Percentiles rank a stretch among this genome's conserved stretches.
Conservation (phyloP, 2,113 vertebrate species). For the Danionella cerebrum region DNA sequence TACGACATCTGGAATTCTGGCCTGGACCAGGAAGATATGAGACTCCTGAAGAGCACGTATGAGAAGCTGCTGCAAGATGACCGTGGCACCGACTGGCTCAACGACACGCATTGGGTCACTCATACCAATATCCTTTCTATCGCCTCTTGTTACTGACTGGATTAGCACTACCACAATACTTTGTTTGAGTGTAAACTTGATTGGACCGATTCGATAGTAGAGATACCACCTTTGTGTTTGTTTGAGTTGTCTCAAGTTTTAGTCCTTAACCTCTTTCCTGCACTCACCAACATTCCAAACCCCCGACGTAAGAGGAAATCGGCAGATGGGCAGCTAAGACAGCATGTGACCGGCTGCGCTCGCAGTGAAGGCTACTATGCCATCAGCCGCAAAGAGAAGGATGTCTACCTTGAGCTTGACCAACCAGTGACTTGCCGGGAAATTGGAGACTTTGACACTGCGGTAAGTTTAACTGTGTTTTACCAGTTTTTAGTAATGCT, state of each 20-base stretch:
- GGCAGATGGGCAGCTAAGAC: constrained; percentile 66
- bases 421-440: constrained; percentile 72
- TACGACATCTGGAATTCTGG: constrained; percentile 93
- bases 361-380: constrained; percentile 88
- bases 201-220: neutral
- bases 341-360: constrained; percentile 82
- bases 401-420: constrained; percentile 82
- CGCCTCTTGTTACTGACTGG: too few relatives aligned
- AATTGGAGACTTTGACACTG: constrained; percentile 68
- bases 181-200: neutral
- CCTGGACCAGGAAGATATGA: constrained; percentile 79
- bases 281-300: constrained; percentile 85
- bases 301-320: constrained; percentile 76
- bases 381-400: constrained; percentile 90
- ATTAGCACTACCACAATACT: too few relatives aligned
- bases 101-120: constrained; percentile 90
- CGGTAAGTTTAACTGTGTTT: constrained; percentile 50
- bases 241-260: constrained; percentile 13
- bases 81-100: constrained; percentile 83
- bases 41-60: constrained; percentile 73
- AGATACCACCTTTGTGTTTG: neutral
- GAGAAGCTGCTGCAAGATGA: constrained; percentile 81
- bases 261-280: constrained; percentile 63
- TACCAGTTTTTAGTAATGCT: too few relatives aligned
- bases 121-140: constrained; percentile 94